These are phyloP conservation scores for Vanessa atalanta DNA, from an alignment of 1,140 invertebrate species.

Conservation along the genomic window DNA sequence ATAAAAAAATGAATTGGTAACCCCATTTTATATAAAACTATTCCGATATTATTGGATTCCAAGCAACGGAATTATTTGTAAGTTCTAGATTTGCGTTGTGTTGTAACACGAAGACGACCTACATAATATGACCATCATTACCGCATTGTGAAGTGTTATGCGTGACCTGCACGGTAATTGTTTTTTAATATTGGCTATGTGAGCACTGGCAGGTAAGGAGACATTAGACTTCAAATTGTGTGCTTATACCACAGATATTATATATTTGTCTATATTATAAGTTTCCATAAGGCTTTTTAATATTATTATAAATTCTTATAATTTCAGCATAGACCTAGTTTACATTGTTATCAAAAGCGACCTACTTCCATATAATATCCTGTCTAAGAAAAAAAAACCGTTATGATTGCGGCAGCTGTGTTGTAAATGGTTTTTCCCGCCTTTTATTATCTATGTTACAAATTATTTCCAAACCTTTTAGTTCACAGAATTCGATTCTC, in stretches of 20 bases:
- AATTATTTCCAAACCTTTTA: not conserved
- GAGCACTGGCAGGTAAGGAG: not conserved
- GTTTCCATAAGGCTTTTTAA: too few relatives aligned
- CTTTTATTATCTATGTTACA: constrained; percentile 1
- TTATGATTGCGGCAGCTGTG: too few relatives aligned
- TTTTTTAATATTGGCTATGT: constrained; percentile 8
- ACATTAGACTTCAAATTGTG: too few relatives aligned
- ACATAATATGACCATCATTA: not conserved
- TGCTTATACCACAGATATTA: not conserved
- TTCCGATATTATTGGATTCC: too few relatives aligned
- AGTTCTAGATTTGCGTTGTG: too few relatives aligned
- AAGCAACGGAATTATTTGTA: too few relatives aligned
- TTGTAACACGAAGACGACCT: not conserved
- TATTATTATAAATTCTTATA: too few relatives aligned
- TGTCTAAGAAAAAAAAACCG: not conserved
- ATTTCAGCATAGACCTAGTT: too few relatives aligned
- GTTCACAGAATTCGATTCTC: not conserved
- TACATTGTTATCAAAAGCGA: not conserved
- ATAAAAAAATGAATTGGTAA: too few relatives aligned
- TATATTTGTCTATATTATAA: too few relatives aligned
- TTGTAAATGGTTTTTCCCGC: not conserved
- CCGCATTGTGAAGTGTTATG: not conserved
- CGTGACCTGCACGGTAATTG: not conserved
- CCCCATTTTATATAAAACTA: too few relatives aligned
- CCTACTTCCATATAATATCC: too few relatives aligned